Evolutionary conservation across 2,113 vertebrate genomes (phyloP), one percentile per base, ranked within the genome.

Genomic region (Corvus cornix): DNA sequence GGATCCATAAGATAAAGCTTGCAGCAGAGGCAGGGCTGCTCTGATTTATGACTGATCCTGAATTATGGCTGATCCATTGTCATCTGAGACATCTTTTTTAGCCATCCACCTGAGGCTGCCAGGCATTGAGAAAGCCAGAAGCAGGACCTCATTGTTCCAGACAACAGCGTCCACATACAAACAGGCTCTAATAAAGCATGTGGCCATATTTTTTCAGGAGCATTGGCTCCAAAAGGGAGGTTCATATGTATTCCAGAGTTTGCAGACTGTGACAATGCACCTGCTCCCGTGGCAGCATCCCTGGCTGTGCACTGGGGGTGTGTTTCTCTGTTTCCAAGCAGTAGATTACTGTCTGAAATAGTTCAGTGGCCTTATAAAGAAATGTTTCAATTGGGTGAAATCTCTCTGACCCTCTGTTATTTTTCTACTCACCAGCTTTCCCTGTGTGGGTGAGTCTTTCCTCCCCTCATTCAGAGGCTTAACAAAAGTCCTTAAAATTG

Each of bases 401-500:
- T 72, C 69, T 33, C 13, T 44, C 58, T 21, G 33, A 30, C 49
- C 26, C 18, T 72, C 6, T 69, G 19, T 35, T 85, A 41, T 55
- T 74, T 79, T 73, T 80, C 22, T 27, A 46, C 24, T 93, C 1
- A 0, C 6, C n/a, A 84, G 23, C 33, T 80, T 93, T 90, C 69
- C 68, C 69, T 19, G 3, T 31, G 6, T 23, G 87, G 74, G 58
- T 83, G 19, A 55, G 18, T 53, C 72, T 85, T 84, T 58, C 22
- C 28, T 75, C 18, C 10, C 16, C 20, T 89, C 30, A 2, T 58
- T 69, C 75, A 87, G 68, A 95, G 41, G 49, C 60, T 91, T 81
- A 83, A 85, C 31, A 89, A 67, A 95, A 90, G 75, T 68, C 51
- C 90, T 92, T 97, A 86, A 87, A 94, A 87, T 88, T 86, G 62